Evolutionary conservation across 2,888 invertebrate genomes (phyloP).

Genomic region (Phasia obesa): DNA sequence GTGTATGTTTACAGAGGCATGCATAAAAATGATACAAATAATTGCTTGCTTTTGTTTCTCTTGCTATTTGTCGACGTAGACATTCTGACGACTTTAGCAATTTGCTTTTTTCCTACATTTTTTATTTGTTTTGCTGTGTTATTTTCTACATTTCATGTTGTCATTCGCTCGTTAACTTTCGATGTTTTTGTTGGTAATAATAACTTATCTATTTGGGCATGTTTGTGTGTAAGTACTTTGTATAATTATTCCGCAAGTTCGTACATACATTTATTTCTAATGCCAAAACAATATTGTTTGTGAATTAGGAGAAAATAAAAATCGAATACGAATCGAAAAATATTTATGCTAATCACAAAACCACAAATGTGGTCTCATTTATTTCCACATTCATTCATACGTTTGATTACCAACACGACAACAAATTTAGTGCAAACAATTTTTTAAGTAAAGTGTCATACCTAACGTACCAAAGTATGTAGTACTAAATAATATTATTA

Average conservation of each 20-base stretch:
- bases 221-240: constrained; percentile 18
- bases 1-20: background rate
- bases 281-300: constrained; percentile 53
- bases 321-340: constrained; percentile 28
- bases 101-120: constrained; percentile 53
- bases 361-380: constrained; percentile 48
- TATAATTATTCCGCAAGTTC: constrained; percentile 38
- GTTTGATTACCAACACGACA: constrained; percentile 34
- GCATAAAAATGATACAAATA: constrained; percentile 12
- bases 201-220: background rate
- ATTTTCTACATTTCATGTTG: constrained; percentile 43
- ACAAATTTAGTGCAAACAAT: constrained; percentile 2
- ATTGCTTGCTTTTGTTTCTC: constrained; percentile 32
- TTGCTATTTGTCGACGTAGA: constrained; percentile 67
- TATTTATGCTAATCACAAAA: constrained; percentile 59
- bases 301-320: constrained; percentile 11
- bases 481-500: too few relatives aligned
- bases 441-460: background rate
- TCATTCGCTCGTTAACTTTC: constrained; percentile 55
- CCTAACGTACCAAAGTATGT: background rate
- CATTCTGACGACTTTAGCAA: constrained; percentile 71
- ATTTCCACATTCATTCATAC: constrained; percentile 7
- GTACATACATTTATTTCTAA: constrained; percentile 20
- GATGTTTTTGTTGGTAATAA: background rate
- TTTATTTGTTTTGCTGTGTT: constrained; percentile 30